phyloP scores from a whole-genome alignment of 1,140 invertebrate species.

The Phocides pigmalion region DNA sequence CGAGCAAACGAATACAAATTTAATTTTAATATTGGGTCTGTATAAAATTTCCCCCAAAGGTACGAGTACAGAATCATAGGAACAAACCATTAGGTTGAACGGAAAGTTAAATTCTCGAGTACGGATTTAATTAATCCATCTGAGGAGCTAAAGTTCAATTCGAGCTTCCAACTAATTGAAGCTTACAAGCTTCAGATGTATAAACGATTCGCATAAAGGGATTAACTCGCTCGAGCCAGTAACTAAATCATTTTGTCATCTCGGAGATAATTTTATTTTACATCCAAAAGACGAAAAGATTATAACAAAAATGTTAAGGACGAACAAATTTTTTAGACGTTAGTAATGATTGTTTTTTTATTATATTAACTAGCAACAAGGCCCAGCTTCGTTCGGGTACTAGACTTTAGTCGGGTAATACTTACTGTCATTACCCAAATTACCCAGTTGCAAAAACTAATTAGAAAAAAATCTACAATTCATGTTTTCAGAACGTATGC shows the following conservation, averaged over 20 bases:
- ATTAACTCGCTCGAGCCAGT: neutral
- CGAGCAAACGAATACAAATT: neutral
- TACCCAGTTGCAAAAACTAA: no score
- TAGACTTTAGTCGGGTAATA: no score
- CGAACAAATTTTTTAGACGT: no score
- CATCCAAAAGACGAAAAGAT: neutral
- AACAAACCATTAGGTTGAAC: constrained; percentile 1
- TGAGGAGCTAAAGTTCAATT: constrained; percentile 6
- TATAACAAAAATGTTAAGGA: no score
- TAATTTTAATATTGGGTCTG: no score
- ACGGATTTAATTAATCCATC: constrained; percentile 21
- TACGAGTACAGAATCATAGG: neutral
- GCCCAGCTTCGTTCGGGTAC: no score
- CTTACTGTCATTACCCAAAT: no score
- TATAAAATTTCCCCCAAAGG: neutral
- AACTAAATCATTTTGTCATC: neutral
- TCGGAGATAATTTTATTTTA: neutral
- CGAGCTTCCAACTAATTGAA: constrained; percentile 2
- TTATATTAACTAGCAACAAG: no score
- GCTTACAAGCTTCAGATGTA: constrained; percentile 1
- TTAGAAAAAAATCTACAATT: no score
- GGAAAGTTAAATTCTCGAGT: constrained; percentile 3
- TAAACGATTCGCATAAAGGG: neutral
- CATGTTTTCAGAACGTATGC: no score
- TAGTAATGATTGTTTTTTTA: no score